Conservation (phyloP, 2,797 vertebrate genomes). For the Phataginus tetradactyla region DNA sequence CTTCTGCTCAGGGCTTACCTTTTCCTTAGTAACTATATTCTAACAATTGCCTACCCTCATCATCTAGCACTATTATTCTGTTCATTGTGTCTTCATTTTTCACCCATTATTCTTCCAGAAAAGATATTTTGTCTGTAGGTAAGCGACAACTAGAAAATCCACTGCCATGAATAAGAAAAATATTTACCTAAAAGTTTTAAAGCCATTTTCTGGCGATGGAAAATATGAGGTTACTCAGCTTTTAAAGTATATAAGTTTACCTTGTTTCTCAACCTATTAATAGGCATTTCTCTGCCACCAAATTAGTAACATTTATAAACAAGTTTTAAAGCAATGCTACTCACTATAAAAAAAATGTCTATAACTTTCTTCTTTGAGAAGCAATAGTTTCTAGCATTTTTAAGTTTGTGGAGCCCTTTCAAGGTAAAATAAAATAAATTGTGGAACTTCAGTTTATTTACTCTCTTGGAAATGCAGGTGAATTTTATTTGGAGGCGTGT, state of each 20-base stretch:
- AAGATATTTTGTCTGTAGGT: neutral
- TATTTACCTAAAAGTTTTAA: neutral
- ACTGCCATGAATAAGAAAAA: neutral
- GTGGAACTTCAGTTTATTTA: neutral
- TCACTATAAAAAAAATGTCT: neutral
- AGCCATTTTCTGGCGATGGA: constrained; percentile 4
- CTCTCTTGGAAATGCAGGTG: neutral
- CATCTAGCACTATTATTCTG: neutral
- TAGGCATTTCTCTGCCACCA: neutral
- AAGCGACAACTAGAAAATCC: neutral
- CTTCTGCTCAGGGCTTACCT: neutral
- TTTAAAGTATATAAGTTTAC: neutral
- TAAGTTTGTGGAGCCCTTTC: neutral
- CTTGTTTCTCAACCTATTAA: neutral
- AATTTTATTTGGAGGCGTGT: constrained; percentile 1
- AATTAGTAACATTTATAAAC: neutral
- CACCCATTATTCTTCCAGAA: neutral
- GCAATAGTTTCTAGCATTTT: neutral
- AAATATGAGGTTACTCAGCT: neutral
- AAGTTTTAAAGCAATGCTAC: neutral
- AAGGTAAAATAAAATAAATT: constrained; percentile 2
- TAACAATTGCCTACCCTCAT: neutral
- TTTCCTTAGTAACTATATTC: neutral
- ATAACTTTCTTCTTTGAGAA: neutral
- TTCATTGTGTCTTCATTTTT: neutral